Base-by-base conservation (phyloP, 2,113 vertebrate genomes). In the Sander lucioperca region DNA sequence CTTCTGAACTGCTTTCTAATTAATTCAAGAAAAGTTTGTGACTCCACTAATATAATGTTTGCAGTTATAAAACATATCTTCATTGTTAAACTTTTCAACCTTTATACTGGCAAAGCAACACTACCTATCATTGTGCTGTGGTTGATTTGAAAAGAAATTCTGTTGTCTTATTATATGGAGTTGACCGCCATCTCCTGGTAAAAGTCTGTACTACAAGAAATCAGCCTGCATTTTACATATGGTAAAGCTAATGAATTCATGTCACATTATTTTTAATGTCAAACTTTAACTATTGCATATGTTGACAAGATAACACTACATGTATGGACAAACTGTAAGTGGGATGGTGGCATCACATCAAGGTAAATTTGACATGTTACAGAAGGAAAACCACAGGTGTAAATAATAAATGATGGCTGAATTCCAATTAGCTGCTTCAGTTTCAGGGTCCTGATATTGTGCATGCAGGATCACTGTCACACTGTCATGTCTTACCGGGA, bases 181-280 rank as follows among this genome's bases (percentile, higher is more conserved):
- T 90, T 86, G 71, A 72, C 11, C 59, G 70, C 93, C 92, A 90
- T 87, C 93, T 90, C 27, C 77, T 92, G 93, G 89, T 57, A 0
- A 64, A 54, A 33, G 16, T 65, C 0, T 58, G 71, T 36, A 84
- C 19, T 86, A 71, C 88, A 85, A 61, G 2, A 65, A 57, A 62
- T 59, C 2, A 0, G 2, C 13, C 18, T 39, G 11, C 6, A 30
- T 62, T 56, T 65, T 21, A 43, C 2, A 58, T 18, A 21, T 19
- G 39, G 25, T 12, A 61, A 56, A 57, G 43, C 25, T 8, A 30
- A 21, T 15, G 18, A 59, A 43, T 43, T 43, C 19, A 27, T 39
- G 0, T 66, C 47, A 18, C 27, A 19, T 27, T 67, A 65, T 9
- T 25, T 68, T 61, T 67, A 0, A 70, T 70, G 27, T 33, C 6